A percentile compares a stretch with the other conserved stretches of the same genome.
Conservation (phyloP, 2,888 invertebrate species). For the Drosophila longiperda region DNA sequence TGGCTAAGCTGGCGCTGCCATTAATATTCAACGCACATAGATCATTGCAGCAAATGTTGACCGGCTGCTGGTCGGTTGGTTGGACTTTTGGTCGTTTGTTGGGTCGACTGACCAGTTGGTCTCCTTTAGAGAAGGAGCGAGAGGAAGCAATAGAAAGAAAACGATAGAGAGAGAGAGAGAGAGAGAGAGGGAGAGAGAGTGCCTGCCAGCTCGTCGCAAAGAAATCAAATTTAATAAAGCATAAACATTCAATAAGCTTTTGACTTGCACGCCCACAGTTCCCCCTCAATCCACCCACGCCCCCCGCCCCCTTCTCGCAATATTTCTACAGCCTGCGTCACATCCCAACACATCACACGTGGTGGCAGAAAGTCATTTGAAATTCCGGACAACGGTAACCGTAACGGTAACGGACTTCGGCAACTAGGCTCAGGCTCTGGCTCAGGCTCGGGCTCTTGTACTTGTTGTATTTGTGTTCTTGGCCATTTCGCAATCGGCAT, state of each 20-base stretch:
- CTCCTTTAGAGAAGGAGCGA: no score
- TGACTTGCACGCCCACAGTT: slow-evolving; percentile 34
- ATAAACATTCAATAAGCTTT: slow-evolving; percentile 85
- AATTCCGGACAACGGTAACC: slow-evolving; percentile 70
- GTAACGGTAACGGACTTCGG: slow-evolving; percentile 43
- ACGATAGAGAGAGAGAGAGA: background rate
- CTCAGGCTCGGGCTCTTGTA: background rate
- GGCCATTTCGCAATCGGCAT: slow-evolving; percentile 70
- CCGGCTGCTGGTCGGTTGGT: slow-evolving; percentile 23
- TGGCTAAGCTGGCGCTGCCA: slow-evolving; percentile 54
- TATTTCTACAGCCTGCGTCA: background rate
- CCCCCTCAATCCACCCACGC: slow-evolving; percentile 1
- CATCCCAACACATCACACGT: slow-evolving; percentile 12
- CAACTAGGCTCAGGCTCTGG: slow-evolving; percentile 23
- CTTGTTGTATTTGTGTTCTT: slow-evolving; percentile 24
- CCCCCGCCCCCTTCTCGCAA: accelerated
- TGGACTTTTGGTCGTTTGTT: slow-evolving; percentile 10
- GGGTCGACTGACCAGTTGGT: slow-evolving; percentile 21
- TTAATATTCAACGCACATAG: slow-evolving; percentile 84
- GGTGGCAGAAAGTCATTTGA: slow-evolving; percentile 75
- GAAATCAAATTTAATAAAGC: slow-evolving; percentile 85
- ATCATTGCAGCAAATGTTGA: slow-evolving; percentile 83
- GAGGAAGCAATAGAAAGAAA: background rate
- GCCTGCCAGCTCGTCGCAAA: slow-evolving; percentile 43
- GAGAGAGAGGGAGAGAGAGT: slow-evolving; percentile 1